These are phyloP conservation scores for Fukomys damarensis DNA, from an alignment of 2,113 vertebrate species.

Conservation along the genomic window DNA sequence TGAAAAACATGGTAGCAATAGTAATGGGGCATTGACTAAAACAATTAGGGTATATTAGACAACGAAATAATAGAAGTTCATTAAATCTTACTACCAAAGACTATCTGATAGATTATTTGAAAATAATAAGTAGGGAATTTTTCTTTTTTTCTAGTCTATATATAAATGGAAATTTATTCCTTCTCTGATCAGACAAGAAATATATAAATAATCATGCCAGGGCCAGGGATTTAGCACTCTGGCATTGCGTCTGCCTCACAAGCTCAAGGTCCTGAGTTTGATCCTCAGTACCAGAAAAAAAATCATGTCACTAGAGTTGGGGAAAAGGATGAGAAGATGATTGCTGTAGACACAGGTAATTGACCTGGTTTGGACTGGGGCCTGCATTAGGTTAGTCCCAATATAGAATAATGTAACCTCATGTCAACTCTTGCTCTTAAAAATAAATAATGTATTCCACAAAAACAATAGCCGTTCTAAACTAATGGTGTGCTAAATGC, in stretches of 20 bases:
- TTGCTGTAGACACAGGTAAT: no score
- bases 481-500: constrained; percentile 68
- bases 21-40: not conserved
- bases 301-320: no score
- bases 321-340: no score
- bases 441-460: constrained; percentile 70
- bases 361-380: not conserved
- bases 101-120: not conserved
- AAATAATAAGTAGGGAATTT: not conserved
- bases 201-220: not conserved
- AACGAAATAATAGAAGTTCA: not conserved
- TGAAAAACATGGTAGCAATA: not conserved
- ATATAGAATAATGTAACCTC: constrained; percentile 42
- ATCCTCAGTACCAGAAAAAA: no score
- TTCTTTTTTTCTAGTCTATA: not conserved
- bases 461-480: constrained; percentile 69
- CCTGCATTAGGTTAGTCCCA: not conserved
- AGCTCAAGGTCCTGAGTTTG: no score
- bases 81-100: not conserved
- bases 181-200: not conserved
- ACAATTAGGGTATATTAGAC: not conserved
- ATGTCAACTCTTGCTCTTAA: constrained; percentile 58
- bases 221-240: no score
- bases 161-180: not conserved
- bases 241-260: no score